These are phyloP conservation scores for Ecliptopera silaceata DNA, from an alignment of 2,888 invertebrate genomes.

Conservation along the genomic window DNA sequence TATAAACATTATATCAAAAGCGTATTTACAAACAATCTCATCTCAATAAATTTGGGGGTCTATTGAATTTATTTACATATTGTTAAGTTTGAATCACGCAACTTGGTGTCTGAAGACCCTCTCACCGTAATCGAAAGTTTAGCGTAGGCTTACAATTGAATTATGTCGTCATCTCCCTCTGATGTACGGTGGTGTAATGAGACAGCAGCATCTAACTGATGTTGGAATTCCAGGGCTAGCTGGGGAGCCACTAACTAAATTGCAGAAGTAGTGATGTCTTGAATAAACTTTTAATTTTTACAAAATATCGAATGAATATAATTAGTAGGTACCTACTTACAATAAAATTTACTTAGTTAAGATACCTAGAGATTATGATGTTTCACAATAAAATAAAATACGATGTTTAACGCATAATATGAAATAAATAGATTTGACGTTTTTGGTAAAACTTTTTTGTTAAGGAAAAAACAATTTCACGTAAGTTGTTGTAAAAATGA, in stretches of 20 bases:
- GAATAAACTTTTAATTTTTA: neutral
- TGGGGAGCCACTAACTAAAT: slow-evolving; percentile 56
- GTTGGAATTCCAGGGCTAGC: slow-evolving; percentile 44
- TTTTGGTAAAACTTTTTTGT: too few relatives aligned
- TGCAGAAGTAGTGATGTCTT: slow-evolving; percentile 32
- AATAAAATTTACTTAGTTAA: too few relatives aligned
- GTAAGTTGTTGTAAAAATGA: slow-evolving; percentile 4
- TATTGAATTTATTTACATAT: slow-evolving; percentile 51
- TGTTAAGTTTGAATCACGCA: slow-evolving; percentile 50
- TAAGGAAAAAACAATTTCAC: too few relatives aligned
- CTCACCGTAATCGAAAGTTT: slow-evolving; percentile 37
- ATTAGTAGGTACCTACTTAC: too few relatives aligned
- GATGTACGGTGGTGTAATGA: slow-evolving; percentile 36
- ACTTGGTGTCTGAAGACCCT: slow-evolving; percentile 42
- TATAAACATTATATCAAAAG: slow-evolving; percentile 36
- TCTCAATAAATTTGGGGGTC: slow-evolving; percentile 42
- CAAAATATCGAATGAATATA: neutral
- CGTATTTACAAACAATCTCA: slow-evolving; percentile 45
- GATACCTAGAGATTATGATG: too few relatives aligned
- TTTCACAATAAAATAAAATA: too few relatives aligned
- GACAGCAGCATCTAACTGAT: slow-evolving; percentile 47
- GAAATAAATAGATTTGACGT: too few relatives aligned
- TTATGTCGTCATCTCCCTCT: slow-evolving; percentile 34
- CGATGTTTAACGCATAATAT: too few relatives aligned
- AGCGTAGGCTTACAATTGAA: slow-evolving; percentile 32